phyloP scores from a whole-genome alignment of 2,797 vertebrate genomes.

The Manis pentadactyla region DNA sequence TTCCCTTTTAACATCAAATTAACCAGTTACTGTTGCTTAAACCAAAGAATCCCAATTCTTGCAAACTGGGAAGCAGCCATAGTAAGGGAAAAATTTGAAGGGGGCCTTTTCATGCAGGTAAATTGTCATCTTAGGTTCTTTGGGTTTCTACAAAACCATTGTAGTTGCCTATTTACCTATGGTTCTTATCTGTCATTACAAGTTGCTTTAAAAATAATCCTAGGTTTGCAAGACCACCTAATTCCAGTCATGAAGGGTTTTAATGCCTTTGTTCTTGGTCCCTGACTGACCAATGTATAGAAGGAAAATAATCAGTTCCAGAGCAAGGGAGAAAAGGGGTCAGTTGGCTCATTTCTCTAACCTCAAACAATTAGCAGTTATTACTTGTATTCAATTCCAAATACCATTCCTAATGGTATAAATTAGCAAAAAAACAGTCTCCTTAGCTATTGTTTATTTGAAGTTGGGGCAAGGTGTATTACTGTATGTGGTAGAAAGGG shows the following conservation, averaged over 20 bases:
- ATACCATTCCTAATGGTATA: constrained; percentile 81
- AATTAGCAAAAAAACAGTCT: constrained; percentile 83
- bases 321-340: constrained; percentile 67
- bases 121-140: not conserved
- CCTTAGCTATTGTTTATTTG: constrained; percentile 83
- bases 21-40: constrained; percentile 14
- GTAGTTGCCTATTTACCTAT: not conserved
- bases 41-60: not conserved
- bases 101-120: not conserved
- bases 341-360: constrained; percentile 55
- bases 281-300: constrained; percentile 46
- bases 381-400: constrained; percentile 79
- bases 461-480: constrained; percentile 67
- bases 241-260: not conserved
- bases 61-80: not conserved
- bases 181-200: not conserved
- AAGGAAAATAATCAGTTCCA: constrained; percentile 77
- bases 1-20: not conserved
- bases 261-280: not conserved
- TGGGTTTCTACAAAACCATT: not conserved
- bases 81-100: not conserved
- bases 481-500: not conserved
- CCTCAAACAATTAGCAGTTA: constrained; percentile 76
- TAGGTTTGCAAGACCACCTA: not conserved
- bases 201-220: constrained; percentile 42